A percentile compares a stretch with the other conserved stretches of the same genome.
phyloP scores from a whole-genome alignment of 2,797 vertebrate species.

The Hippoglossus hippoglossus region DNA sequence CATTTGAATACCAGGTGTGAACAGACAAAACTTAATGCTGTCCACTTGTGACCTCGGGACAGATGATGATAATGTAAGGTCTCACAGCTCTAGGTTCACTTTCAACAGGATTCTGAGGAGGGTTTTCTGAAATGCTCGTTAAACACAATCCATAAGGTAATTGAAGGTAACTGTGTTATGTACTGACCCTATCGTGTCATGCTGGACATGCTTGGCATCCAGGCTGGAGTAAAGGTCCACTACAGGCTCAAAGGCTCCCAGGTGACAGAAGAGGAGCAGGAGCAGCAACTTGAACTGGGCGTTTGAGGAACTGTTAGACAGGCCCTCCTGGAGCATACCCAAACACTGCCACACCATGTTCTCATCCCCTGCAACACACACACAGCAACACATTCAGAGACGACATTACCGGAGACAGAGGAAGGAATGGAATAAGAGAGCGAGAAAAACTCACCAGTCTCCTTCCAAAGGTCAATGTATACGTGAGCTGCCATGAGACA shows the following conservation, averaged over 20 bases:
- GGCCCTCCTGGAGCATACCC: conserved; percentile 91
- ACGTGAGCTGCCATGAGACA: conserved; percentile 96
- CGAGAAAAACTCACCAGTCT: conserved; percentile 83
- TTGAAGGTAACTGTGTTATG: neutral
- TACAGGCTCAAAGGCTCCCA: conserved; percentile 95
- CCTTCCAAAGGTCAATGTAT: conserved; percentile 92
- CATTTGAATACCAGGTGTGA: neutral
- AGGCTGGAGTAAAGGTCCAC: conserved; percentile 97
- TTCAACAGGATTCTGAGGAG: too few species aligned
- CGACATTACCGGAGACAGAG: rapidly evolving
- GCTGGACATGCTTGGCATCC: conserved; percentile 97
- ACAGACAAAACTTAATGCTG: too few species aligned
- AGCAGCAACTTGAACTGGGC: conserved; percentile 98
- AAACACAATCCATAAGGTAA: neutral
- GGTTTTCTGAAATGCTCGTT: neutral
- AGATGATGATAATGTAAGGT: too few species aligned
- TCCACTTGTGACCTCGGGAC: too few species aligned
- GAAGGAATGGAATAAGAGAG: rapidly evolving
- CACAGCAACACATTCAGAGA: neutral
- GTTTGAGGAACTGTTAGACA: conserved; percentile 91
- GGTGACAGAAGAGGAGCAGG: conserved; percentile 93
- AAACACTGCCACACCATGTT: conserved; percentile 90
- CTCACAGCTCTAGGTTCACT: too few species aligned
- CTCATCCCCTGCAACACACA: conserved; percentile 87
- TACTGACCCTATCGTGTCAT: conserved; percentile 97